Percentiles rank a stretch among this genome's conserved stretches.
phyloP scores from a whole-genome alignment of 1,140 invertebrate genomes.

The Musca vetustissima region DNA sequence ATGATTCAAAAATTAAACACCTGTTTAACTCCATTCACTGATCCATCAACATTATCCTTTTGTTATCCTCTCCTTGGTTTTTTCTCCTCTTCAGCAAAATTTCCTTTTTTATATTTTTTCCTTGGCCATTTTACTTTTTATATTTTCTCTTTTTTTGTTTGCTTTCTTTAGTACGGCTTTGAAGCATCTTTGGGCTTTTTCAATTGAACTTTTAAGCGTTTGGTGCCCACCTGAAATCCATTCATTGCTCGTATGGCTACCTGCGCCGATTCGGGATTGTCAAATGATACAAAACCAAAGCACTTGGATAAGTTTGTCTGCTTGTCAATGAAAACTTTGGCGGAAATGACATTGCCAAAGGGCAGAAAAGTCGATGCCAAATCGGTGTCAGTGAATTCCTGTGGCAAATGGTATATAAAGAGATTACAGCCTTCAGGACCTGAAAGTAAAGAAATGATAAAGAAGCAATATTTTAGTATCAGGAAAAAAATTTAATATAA shows the following conservation, averaged over 20 bases:
- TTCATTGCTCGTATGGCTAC: slow-evolving; percentile 96
- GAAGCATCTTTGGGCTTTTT: slow-evolving; percentile 92
- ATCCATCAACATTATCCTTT: too few species aligned
- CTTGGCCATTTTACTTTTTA: neutral
- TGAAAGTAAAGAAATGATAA: slow-evolving; percentile 47
- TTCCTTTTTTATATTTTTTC: neutral
- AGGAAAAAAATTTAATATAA: too few species aligned
- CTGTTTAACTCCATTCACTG: too few species aligned
- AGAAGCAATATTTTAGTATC: neutral
- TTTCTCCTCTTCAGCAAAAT: too few species aligned
- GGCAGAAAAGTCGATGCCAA: slow-evolving; percentile 92
- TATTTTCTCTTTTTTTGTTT: too few species aligned
- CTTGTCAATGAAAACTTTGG: slow-evolving; percentile 99
- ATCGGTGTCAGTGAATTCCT: slow-evolving; percentile 95
- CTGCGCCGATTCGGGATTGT: slow-evolving; percentile 89
- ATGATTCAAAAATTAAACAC: too few species aligned
- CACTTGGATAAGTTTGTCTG: slow-evolving; percentile 98
- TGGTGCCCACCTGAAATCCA: slow-evolving; percentile 96
- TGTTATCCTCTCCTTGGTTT: neutral
- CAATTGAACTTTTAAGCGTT: slow-evolving; percentile 95
- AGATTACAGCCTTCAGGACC: slow-evolving; percentile 97
- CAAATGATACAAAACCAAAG: slow-evolving; percentile 98
- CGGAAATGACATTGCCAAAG: slow-evolving; percentile 95
- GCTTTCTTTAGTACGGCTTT: slow-evolving; percentile 72
- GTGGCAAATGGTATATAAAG: slow-evolving; percentile 98